Percentiles rank a stretch among this genome's conserved stretches.
phyloP scores from a whole-genome alignment of 1,140 invertebrate genomes.

The Diuraphis noxia region DNA sequence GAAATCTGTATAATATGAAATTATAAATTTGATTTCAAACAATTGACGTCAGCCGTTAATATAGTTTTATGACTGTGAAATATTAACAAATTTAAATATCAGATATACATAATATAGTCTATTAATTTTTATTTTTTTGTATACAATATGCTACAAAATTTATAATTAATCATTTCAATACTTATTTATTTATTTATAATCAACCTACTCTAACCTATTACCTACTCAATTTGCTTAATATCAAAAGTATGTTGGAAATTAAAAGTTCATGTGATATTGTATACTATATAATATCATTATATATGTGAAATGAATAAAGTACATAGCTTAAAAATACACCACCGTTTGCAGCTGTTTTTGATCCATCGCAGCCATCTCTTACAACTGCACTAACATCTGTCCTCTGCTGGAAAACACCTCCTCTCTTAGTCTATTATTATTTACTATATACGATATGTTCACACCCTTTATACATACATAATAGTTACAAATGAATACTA shows the following conservation, averaged over 20 bases:
- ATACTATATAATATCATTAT: not conserved
- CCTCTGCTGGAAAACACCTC: not conserved
- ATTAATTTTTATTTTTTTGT: not conserved
- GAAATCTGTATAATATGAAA: not conserved
- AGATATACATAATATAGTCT: not conserved
- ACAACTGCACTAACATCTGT: slow-evolving; percentile 48
- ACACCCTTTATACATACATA: slow-evolving; percentile 11
- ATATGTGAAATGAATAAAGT: not conserved
- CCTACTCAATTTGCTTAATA: not conserved
- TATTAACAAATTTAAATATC: not conserved
- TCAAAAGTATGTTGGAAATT: not conserved
- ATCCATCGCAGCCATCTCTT: slow-evolving; percentile 22
- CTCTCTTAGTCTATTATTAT: slow-evolving; percentile 8
- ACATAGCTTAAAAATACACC: not conserved
- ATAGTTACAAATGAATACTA: slow-evolving; percentile 37
- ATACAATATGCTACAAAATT: not conserved
- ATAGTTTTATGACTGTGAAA: not conserved
- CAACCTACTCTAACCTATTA: not conserved
- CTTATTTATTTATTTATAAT: not conserved
- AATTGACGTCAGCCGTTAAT: not conserved
- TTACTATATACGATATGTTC: not conserved
- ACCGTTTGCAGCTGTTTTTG: slow-evolving; percentile 40
- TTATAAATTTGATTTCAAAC: not conserved
- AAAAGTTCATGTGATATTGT: not conserved
- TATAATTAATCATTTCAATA: not conserved